Conservation (phyloP, 1,140 invertebrate species). For the Megathymus violae region DNA sequence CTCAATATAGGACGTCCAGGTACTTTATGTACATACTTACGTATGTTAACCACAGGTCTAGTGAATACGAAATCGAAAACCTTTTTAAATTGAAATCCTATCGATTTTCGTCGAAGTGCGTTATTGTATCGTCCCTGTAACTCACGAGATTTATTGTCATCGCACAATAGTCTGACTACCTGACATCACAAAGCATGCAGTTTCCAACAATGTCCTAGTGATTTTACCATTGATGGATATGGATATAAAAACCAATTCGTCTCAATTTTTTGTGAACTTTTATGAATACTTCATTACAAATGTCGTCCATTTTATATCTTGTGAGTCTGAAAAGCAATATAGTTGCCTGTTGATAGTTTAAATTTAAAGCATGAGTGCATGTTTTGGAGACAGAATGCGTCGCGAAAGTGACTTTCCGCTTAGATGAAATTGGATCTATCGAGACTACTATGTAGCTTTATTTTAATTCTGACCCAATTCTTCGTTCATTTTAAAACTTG, state of each 20-base stretch:
- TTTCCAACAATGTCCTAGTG: constrained; percentile 31
- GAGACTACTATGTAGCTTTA: constrained; percentile 13
- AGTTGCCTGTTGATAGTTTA: constrained; percentile 20
- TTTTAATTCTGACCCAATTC: constrained; percentile 42
- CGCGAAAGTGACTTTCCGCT: constrained; percentile 7
- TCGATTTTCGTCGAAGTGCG: constrained; percentile 43
- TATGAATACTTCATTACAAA: constrained; percentile 4
- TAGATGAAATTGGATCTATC: constrained; percentile 18
- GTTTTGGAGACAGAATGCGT: constrained; percentile 10
- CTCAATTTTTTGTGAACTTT: constrained; percentile 12
- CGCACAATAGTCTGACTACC: constrained; percentile 54
- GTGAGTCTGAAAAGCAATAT: too few species aligned
- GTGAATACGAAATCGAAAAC: constrained; percentile 24
- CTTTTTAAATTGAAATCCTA: constrained; percentile 43
- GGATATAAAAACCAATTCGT: constrained; percentile 11
- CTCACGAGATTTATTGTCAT: constrained; percentile 40
- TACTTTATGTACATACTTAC: background rate
- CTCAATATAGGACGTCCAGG: too few species aligned
- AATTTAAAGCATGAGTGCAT: constrained; percentile 20
- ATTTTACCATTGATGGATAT: constrained; percentile 26
- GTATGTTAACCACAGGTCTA: background rate
- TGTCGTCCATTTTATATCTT: background rate
- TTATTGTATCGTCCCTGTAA: constrained; percentile 39
- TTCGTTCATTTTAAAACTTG: constrained; percentile 44
- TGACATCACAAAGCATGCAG: constrained; percentile 42